Base-by-base conservation (phyloP, 1,140 invertebrate genomes). In the Eupeodes corollae region DNA sequence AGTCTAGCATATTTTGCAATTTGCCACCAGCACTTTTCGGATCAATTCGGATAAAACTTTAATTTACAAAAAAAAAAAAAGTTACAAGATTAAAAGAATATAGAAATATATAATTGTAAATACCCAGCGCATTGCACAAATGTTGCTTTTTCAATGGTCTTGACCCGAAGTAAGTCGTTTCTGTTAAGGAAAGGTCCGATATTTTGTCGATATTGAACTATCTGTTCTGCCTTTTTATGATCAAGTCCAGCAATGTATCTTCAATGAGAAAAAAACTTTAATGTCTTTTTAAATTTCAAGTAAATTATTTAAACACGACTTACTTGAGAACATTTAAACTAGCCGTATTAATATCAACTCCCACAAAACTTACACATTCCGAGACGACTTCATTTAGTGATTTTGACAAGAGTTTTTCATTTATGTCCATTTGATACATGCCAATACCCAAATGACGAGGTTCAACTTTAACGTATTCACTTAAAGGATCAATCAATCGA, bases 341-440 rank as follows among this genome's bases (percentile, higher is more conserved):
- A 2, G 86, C 82, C 1, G 83, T 86, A 65, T 95, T 95, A 1
- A 94, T 61, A 64, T 95, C 89, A 0, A 91, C 88, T 1, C 91
- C 91, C 0, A 93, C 89, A 69, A 90, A 90, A 71, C 88, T 93
- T 6, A 92, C 90, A 62, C 88, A 87, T 61, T 92, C 87, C 10
- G 77, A 78, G 2, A 84, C 79, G 1, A 82, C 73, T 52, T 83
- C 82, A 53, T 88, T 81, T 11, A 95, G 68, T 1, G 83, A 79
- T 16, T 75, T 70, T 15, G 80, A 78, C 2, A 96, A 62, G 56
- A 80, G 76, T 59, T 82, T 86, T 49, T 87, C 80, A 1, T 84
- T 76, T 10, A 94, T 72, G 67, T 95, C 91, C 62, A 94, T 89
- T 68, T 96, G 86, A 61, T 95, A 96, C 79, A 93, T 87, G 34